Conservation (phyloP, 2,888 invertebrate species). For the Diarsia dahlii region DNA sequence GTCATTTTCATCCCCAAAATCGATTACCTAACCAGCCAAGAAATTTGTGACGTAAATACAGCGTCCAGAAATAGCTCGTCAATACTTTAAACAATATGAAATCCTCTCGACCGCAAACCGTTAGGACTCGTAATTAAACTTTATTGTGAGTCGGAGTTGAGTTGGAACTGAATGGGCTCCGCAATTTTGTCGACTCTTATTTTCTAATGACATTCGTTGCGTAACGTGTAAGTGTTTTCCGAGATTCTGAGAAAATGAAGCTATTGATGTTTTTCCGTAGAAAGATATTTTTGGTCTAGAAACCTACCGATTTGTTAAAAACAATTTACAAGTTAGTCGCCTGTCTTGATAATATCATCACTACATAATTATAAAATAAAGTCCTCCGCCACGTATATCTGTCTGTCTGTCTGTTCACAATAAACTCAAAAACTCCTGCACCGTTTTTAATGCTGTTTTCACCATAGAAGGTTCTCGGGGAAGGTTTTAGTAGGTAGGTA, state of each 20-base stretch:
- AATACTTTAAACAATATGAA: conserved; percentile 35
- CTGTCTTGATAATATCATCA: no score
- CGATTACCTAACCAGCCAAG: not conserved
- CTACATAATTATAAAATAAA: no score
- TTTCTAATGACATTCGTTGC: conserved; percentile 2
- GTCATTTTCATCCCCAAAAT: not conserved
- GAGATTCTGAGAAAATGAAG: not conserved
- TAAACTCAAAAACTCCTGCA: no score
- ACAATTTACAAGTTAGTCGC: no score
- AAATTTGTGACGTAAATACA: conserved; percentile 26
- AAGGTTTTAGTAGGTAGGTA: no score
- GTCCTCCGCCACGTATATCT: no score
- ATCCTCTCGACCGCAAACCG: conserved; percentile 22
- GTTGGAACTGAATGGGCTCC: conserved; percentile 6
- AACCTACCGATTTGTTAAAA: not conserved
- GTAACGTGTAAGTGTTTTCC: not conserved
- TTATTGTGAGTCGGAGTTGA: conserved; percentile 32
- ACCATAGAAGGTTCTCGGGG: no score
- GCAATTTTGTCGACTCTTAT: conserved; percentile 9
- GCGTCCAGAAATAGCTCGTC: conserved; percentile 30
- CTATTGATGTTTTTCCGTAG: not conserved
- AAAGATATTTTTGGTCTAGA: not conserved
- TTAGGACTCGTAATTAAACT: conserved; percentile 33
- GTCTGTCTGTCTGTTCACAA: no score
- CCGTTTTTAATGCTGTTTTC: no score